phyloP scores from a whole-genome alignment of 1,140 invertebrate genomes.

The Pogonognathellus flavescens region DNA sequence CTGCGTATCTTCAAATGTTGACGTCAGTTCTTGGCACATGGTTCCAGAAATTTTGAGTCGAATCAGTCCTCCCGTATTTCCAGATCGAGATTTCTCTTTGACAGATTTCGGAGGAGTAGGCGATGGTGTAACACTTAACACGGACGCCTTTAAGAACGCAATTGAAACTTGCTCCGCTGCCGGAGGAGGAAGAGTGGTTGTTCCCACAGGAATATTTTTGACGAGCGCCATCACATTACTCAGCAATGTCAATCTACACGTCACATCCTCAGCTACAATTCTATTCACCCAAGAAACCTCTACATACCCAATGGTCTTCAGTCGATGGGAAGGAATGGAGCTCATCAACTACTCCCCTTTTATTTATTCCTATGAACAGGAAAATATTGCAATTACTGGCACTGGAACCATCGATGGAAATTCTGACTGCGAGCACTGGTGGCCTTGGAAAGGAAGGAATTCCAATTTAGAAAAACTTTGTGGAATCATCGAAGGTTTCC shows the following conservation, averaged over 20 bases:
- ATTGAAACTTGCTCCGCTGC: neutral
- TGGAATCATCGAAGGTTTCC: conserved; percentile 7
- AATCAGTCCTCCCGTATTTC: conserved; percentile 35
- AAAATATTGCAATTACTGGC: conserved; percentile 53
- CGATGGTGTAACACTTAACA: conserved; percentile 8
- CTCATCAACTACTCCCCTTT: conserved; percentile 40
- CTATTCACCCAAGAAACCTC: conserved; percentile 26
- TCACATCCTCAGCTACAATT: conserved; percentile 5
- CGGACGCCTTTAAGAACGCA: neutral
- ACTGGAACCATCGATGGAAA: conserved; percentile 37
- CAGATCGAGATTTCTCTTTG: neutral
- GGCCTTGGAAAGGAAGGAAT: conserved; percentile 48
- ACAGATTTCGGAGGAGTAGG: conserved; percentile 33
- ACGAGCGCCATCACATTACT: conserved; percentile 7
- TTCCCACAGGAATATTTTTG: conserved; percentile 15
- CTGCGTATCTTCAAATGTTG: neutral
- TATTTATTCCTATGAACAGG: conserved; percentile 50
- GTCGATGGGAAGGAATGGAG: conserved; percentile 54
- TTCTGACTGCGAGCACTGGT: conserved; percentile 45
- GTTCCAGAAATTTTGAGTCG: conserved; percentile 38
- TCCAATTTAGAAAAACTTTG: conserved; percentile 10
- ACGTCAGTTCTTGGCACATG: conserved; percentile 63
- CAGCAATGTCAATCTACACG: conserved; percentile 46
- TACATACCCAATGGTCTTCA: conserved; percentile 45
- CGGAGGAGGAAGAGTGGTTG: conserved; percentile 4